Evolutionary conservation across 2,888 invertebrate species (phyloP).

Genomic region (Aplocera efformata): DNA sequence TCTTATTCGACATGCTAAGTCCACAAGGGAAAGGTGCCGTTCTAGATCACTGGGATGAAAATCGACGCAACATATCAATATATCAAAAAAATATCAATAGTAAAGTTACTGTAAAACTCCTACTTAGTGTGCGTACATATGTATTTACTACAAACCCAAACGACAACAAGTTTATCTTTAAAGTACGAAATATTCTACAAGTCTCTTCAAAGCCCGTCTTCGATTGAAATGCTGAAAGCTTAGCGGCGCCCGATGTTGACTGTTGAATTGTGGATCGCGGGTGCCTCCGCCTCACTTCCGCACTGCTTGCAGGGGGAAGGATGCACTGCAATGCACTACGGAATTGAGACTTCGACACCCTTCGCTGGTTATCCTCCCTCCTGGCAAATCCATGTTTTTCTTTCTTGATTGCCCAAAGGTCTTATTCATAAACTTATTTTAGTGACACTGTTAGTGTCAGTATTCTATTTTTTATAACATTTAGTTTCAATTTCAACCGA

Average conservation of each 20-base stretch:
- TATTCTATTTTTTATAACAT: too few relatives aligned
- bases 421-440: not conserved
- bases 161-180: not conserved
- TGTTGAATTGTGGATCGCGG: slow-evolving; percentile 49
- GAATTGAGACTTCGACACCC: slow-evolving; percentile 91
- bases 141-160: too few relatives aligned
- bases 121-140: too few relatives aligned
- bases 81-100: too few relatives aligned
- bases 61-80: too few relatives aligned
- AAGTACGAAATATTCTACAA: slow-evolving; percentile 4
- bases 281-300: slow-evolving; percentile 90
- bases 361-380: slow-evolving; percentile 32
- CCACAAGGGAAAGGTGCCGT: too few relatives aligned
- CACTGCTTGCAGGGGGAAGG: slow-evolving; percentile 93
- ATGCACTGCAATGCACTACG: slow-evolving; percentile 98
- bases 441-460: not conserved
- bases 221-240: slow-evolving; percentile 18
- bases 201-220: slow-evolving; percentile 7
- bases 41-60: too few relatives aligned
- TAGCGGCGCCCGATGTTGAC: slow-evolving; percentile 16
- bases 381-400: slow-evolving; percentile 18
- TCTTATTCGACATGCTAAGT: too few relatives aligned
- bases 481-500: too few relatives aligned
- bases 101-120: too few relatives aligned
- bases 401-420: slow-evolving; percentile 7